Base-by-base conservation (phyloP, 2,888 invertebrate genomes). In the Drosophila lacicola region DNA sequence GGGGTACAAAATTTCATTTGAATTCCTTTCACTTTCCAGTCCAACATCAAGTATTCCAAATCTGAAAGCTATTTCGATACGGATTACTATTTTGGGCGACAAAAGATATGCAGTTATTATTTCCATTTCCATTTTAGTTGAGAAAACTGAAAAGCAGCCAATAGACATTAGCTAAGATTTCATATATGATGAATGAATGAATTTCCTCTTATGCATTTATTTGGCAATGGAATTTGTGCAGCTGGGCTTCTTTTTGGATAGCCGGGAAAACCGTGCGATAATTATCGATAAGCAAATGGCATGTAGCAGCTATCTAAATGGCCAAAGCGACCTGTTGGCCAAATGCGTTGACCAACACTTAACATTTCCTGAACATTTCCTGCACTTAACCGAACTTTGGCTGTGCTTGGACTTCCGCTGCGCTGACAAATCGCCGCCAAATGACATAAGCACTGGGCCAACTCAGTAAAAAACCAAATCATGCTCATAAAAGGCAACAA, bases 391-490 rank as follows among this genome's bases (percentile, higher is more conserved):
- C 41, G 37, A 11, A 42, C 36, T 64, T 62, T 63, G 46, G 42
- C 25, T 47, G 65, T 21, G 53, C 47, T 55, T 70, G 61, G 42
- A 58, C 57, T 75, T 75, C 75, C 75, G 79, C 46, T 49, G 63
- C 49, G 77, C 71, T 79, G 76, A 79, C 77, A 77, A 65, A 75
- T 66, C 57, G 80, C 57, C 46, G 55, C 58, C 61, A 70, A 80
- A 83, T 83, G 88, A 88, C 82, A 88, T 88, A 88, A 88, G 88
- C 85, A 36, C 29, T 29, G 29, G 29, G 39, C 53, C 61, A 58
- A 42, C 41, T 57, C 66, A 51, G 55, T 56, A 55, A 45, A 10
- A 60, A 70, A 49, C 66, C 68, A 65, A 85, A 82, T 82, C 80
- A 70, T 82, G 83, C 68, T 65, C 88, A 69, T 74, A 83, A 80